These are phyloP conservation scores for Helostoma temminkii DNA, from an alignment of 2,797 vertebrate genomes.

Conservation along the genomic window DNA sequence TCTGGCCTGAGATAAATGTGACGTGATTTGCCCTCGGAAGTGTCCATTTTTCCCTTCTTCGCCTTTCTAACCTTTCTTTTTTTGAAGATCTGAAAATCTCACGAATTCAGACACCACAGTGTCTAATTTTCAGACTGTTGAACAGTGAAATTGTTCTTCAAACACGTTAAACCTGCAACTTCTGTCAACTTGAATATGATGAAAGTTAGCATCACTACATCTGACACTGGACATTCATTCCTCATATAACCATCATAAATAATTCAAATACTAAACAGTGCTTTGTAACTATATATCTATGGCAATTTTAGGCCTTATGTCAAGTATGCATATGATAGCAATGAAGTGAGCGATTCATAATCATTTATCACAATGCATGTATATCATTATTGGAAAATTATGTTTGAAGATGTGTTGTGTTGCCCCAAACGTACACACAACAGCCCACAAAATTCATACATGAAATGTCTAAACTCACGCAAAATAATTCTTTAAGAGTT, in stretches of 20 bases:
- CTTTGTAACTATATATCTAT: constrained; percentile 40
- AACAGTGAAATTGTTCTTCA: background rate
- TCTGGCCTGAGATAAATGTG: constrained; percentile 36
- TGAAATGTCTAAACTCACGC: background rate
- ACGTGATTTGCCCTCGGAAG: constrained; percentile 61
- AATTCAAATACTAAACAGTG: constrained; percentile 30
- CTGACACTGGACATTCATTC: constrained; percentile 44
- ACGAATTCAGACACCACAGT: background rate
- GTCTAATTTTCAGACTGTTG: background rate
- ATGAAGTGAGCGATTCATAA: constrained; percentile 7
- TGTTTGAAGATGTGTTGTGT: background rate
- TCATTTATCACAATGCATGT: background rate
- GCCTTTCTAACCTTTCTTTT: background rate
- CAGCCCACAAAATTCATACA: background rate
- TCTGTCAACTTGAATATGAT: constrained; percentile 34
- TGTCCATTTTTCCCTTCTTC: constrained; percentile 54
- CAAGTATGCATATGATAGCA: constrained; percentile 9
- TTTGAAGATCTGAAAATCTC: background rate
- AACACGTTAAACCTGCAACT: background rate
- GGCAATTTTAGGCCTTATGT: constrained; percentile 18
- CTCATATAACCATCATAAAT: constrained; percentile 41
- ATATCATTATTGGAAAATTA: background rate
- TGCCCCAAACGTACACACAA: background rate
- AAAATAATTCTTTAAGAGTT: background rate
- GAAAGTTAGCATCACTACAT: constrained; percentile 23